phyloP scores from a whole-genome alignment of 2,888 invertebrate genomes.

The Sialis fuliginosa region DNA sequence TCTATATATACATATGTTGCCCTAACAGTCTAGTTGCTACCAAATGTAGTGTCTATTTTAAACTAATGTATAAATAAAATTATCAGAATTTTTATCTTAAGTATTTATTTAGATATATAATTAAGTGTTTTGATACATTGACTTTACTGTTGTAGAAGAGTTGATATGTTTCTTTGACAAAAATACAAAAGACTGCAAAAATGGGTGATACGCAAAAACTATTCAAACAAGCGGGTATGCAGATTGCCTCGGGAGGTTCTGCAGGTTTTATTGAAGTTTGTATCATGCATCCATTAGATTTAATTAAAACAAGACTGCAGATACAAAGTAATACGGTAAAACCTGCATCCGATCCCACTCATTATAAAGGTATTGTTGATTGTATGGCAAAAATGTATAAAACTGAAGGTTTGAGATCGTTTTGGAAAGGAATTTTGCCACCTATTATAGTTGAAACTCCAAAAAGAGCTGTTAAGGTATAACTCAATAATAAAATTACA shows the following conservation, averaged over 20 bases:
- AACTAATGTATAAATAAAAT: not conserved
- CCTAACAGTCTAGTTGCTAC: too few relatives aligned
- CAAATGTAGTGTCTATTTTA: too few relatives aligned
- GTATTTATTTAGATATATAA: not conserved
- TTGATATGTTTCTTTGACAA: not conserved
- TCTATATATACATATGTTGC: too few relatives aligned
- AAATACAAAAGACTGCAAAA: slow-evolving; percentile 1
- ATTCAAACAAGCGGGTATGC: slow-evolving; percentile 55
- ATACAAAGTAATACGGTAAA: slow-evolving; percentile 36
- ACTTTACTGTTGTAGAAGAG: too few relatives aligned
- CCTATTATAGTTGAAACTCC: slow-evolving; percentile 90
- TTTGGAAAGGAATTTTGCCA: slow-evolving; percentile 88
- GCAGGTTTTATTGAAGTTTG: slow-evolving; percentile 89
- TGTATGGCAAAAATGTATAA: slow-evolving; percentile 80
- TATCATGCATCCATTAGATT: slow-evolving; percentile 90
- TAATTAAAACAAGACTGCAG: slow-evolving; percentile 82
- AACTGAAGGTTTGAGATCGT: slow-evolving; percentile 66
- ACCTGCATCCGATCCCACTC: slow-evolving; percentile 23
- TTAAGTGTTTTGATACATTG: not conserved
- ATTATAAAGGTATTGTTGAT: slow-evolving; percentile 65
- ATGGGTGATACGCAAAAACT: slow-evolving; percentile 18
- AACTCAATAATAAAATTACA: not conserved
- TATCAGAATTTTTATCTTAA: not conserved
- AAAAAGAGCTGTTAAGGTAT: slow-evolving; percentile 75
- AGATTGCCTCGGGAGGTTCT: slow-evolving; percentile 75